Conservation (phyloP, 2,888 invertebrate species). For the Callinectes sapidus region DNA sequence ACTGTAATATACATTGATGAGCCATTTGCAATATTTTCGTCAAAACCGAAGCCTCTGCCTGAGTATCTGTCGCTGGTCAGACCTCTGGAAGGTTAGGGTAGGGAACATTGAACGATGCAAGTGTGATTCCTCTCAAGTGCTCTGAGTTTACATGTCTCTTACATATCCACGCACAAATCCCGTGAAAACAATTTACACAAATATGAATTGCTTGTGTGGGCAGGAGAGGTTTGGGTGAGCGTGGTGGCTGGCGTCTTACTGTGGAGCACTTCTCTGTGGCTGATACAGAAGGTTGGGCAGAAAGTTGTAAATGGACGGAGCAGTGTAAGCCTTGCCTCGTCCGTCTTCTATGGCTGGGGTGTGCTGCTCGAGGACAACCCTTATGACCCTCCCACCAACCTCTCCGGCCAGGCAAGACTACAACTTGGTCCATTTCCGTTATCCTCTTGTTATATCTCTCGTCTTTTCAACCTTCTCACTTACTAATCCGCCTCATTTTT, state of each 20-base stretch:
- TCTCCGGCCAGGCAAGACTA: conserved; percentile 27
- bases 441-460: not conserved
- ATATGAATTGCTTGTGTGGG: no score
- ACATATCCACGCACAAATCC: no score
- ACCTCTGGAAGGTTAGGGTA: conserved; percentile 8
- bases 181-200: no score
- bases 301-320: not conserved
- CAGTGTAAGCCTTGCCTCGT: not conserved
- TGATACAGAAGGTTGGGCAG: conserved; percentile 18
- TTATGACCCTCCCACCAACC: conserved; percentile 13
- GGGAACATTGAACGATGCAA: not conserved
- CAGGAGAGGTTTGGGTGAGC: conserved; percentile 46
- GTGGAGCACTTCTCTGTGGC: conserved; percentile 41
- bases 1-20: not conserved
- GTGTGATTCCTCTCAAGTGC: not conserved
- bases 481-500: not conserved
- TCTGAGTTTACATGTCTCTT: no score
- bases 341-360: conserved; percentile 47
- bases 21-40: not conserved
- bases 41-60: conserved; percentile 7
- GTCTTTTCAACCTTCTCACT: not conserved
- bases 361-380: conserved; percentile 45
- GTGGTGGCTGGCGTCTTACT: not conserved
- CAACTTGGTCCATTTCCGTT: not conserved
- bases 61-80: conserved; percentile 21